phyloP scores from a whole-genome alignment of 2,797 vertebrate species.

The Balearica regulorum region DNA sequence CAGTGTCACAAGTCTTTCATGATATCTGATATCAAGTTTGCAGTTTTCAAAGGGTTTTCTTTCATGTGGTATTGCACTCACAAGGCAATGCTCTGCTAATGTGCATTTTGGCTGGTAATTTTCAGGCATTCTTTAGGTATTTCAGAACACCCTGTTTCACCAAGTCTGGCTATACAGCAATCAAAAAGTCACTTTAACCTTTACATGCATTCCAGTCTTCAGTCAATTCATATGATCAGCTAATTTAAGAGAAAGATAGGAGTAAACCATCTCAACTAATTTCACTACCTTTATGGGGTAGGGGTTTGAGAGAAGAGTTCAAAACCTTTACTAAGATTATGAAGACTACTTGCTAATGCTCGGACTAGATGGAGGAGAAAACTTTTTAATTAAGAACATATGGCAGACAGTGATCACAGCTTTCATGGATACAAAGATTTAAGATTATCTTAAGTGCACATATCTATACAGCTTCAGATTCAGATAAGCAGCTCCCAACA shows the following conservation, averaged over 20 bases:
- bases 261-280: neutral
- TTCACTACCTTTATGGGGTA: neutral
- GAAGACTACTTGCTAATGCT: neutral
- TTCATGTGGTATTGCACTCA: neutral
- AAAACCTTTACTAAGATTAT: neutral
- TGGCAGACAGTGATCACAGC: neutral
- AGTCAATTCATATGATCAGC: neutral
- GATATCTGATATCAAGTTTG: neutral
- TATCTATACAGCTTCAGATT: neutral
- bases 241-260: neutral
- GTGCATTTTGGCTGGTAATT: neutral
- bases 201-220: neutral
- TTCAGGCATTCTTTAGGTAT: neutral
- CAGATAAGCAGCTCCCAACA: neutral
- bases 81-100: neutral
- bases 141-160: neutral
- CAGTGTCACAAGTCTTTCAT: neutral
- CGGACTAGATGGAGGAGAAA: neutral
- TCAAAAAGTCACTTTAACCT: neutral
- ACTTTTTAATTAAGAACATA: neutral
- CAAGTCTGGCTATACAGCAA: neutral
- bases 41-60: neutral
- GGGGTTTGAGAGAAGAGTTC: neutral
- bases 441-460: neutral
- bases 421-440: neutral